Percentiles rank a stretch among this genome's conserved stretches.
These are phyloP conservation scores for Seira musarum DNA, from an alignment of 2,888 invertebrate genomes.

Conservation along the genomic window DNA sequence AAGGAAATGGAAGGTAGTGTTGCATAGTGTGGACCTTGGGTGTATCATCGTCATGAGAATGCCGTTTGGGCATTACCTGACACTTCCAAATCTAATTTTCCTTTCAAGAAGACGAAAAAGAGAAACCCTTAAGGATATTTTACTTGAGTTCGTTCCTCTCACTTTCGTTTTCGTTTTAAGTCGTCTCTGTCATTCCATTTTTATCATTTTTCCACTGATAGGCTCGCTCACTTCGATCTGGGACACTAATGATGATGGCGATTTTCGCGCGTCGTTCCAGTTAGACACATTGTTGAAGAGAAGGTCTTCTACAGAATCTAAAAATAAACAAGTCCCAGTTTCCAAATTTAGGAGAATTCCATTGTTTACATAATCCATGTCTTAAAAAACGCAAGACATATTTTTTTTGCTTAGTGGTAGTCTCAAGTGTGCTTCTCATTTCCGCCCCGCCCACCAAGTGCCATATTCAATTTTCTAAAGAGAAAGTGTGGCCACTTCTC, in stretches of 20 bases:
- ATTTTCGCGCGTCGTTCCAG: background rate
- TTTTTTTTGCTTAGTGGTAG: background rate
- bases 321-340: background rate
- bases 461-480: conserved; percentile 9
- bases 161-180: background rate
- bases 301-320: background rate
- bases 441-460: background rate
- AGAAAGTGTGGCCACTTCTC: background rate
- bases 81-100: conserved; percentile 60
- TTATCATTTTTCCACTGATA: conserved; percentile 2
- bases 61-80: conserved; percentile 50
- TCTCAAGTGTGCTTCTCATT: background rate
- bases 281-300: background rate
- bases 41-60: conserved; percentile 18
- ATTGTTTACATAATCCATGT: conserved; percentile 12
- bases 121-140: conserved; percentile 5
- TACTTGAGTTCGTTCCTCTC: background rate
- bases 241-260: background rate
- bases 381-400: background rate
- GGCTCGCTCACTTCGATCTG: background rate
- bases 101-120: conserved; percentile 29
- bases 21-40: background rate
- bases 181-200: background rate
- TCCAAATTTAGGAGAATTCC: background rate
- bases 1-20: background rate